These are phyloP conservation scores for Salvelinus namaycush DNA, from an alignment of 2,113 vertebrate genomes.

Conservation along the genomic window DNA sequence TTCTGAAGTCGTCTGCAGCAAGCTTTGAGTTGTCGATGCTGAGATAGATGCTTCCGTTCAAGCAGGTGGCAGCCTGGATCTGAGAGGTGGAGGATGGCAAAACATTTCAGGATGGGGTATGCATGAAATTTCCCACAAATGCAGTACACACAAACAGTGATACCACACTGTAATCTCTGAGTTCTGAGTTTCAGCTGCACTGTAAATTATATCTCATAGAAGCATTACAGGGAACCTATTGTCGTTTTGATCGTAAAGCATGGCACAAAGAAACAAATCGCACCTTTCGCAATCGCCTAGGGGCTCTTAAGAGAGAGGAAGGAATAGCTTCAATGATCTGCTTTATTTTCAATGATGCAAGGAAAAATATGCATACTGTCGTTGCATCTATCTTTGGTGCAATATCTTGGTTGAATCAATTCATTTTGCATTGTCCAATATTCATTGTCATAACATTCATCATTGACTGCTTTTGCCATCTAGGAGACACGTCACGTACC, in stretches of 20 bases:
- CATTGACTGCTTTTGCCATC: neutral
- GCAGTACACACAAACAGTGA: neutral
- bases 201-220: neutral
- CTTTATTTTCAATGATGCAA: too few species aligned
- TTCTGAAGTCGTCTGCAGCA: slow-evolving; percentile 86
- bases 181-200: neutral
- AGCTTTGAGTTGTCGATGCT: slow-evolving; percentile 84
- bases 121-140: neutral
- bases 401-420: neutral
- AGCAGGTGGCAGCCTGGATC: slow-evolving; percentile 42
- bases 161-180: neutral
- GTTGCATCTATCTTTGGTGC: too few species aligned
- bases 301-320: too few species aligned
- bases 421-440: too few species aligned
- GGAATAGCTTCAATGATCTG: too few species aligned
- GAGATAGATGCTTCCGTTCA: slow-evolving; percentile 80
- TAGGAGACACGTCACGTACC: slow-evolving; percentile 18
- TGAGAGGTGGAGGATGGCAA: neutral
- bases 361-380: too few species aligned
- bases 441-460: too few species aligned
- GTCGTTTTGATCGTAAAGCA: neutral
- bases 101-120: neutral
- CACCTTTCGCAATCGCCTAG: too few species aligned
- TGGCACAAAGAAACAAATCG: too few species aligned
- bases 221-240: neutral